Conservation (phyloP, 2,113 vertebrate genomes). For the Limanda limanda region DNA sequence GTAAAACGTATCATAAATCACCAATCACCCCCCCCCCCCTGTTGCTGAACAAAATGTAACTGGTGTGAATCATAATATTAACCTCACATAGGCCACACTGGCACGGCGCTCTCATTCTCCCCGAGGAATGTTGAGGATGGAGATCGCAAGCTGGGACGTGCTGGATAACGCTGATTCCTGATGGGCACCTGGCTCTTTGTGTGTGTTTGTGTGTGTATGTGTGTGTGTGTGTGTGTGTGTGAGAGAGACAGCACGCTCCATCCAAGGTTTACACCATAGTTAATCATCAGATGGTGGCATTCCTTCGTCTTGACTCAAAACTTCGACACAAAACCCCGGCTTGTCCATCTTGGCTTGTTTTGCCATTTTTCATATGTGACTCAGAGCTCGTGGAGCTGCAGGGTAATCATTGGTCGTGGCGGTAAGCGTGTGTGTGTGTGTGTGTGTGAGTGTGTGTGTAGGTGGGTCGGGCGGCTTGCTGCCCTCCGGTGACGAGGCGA, state of each 20-base stretch:
- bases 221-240: slow-evolving; percentile 12
- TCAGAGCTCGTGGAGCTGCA: slow-evolving; percentile 26
- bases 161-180: slow-evolving; percentile 58
- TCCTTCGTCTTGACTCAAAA: slow-evolving; percentile 63
- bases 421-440: not conserved
- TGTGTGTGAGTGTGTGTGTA: slow-evolving; percentile 20
- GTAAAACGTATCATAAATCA: slow-evolving; percentile 16
- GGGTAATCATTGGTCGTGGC: slow-evolving; percentile 36
- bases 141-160: slow-evolving; percentile 76
- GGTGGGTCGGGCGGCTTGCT: slow-evolving; percentile 20
- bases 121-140: slow-evolving; percentile 72
- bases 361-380: slow-evolving; percentile 45
- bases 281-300: slow-evolving; percentile 75
- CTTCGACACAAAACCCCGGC: not conserved
- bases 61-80: slow-evolving; percentile 38
- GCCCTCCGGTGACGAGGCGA: slow-evolving; percentile 48
- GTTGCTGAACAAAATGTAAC: slow-evolving; percentile 24
- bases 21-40: too few relatives aligned
- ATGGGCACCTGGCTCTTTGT: slow-evolving; percentile 61
- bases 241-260: slow-evolving; percentile 15
- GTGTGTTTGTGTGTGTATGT: not conserved
- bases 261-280: slow-evolving; percentile 51
- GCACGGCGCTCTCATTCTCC: slow-evolving; percentile 49
- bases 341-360: slow-evolving; percentile 46
- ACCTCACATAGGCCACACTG: slow-evolving; percentile 47